phyloP scores from a whole-genome alignment of 2,888 invertebrate genomes.

The Cantharis lateralis region DNA sequence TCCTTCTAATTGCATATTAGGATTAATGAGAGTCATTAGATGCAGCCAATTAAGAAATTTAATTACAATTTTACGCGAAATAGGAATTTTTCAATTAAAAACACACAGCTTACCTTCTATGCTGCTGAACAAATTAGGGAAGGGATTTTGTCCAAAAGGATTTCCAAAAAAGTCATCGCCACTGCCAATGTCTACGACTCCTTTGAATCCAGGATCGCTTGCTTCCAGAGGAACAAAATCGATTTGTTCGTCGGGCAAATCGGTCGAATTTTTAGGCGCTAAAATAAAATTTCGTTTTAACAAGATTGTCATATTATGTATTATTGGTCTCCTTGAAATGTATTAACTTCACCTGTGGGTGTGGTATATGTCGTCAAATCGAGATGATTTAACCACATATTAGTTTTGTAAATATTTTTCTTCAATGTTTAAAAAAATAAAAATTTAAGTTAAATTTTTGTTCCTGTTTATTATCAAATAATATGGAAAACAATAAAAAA shows the following conservation, averaged over 20 bases:
- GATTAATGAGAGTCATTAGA: neutral
- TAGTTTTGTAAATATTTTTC: neutral
- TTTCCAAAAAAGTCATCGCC: conserved; percentile 20
- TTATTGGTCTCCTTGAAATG: neutral
- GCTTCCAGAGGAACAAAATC: conserved; percentile 23
- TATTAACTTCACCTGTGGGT: neutral
- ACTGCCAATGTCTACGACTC: conserved; percentile 23
- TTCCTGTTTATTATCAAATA: too few relatives aligned
- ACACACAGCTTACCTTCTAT: conserved; percentile 6
- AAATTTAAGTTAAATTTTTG: neutral
- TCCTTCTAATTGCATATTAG: conserved; percentile 23
- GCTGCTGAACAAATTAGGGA: conserved; percentile 15
- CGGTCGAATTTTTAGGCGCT: neutral
- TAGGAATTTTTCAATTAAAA: conserved; percentile 4
- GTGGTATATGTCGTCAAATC: neutral
- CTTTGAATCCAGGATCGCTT: neutral
- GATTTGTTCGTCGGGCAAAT: conserved; percentile 6
- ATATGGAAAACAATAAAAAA: too few relatives aligned
- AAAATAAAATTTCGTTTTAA: too few relatives aligned
- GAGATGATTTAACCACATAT: neutral
- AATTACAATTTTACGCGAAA: conserved; percentile 2
- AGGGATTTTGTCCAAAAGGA: conserved; percentile 16
- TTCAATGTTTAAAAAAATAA: neutral
- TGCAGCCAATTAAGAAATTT: conserved; percentile 6
- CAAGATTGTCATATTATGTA: neutral